These are phyloP conservation scores for Meda fulgida DNA, from an alignment of 2,797 vertebrate genomes.

Conservation along the genomic window DNA sequence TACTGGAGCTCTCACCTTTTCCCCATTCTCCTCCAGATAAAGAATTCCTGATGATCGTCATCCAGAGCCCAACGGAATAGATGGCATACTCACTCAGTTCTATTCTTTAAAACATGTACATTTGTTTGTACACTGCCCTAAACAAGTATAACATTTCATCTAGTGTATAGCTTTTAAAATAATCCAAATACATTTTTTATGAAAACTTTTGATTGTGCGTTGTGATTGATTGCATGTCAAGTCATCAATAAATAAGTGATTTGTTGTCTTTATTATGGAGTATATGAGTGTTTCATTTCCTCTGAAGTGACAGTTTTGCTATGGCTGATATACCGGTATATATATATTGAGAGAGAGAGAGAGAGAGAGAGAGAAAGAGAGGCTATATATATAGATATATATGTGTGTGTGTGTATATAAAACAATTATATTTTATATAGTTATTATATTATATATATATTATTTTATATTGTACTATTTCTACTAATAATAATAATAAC, in stretches of 20 bases:
- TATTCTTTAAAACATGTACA: neutral
- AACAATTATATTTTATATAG: too few species aligned
- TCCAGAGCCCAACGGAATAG: slow-evolving; percentile 92
- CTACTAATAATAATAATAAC: too few species aligned
- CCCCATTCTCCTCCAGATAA: slow-evolving; percentile 81
- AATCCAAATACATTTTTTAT: neutral
- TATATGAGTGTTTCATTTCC: too few species aligned
- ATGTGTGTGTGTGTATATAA: too few species aligned
- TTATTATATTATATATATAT: too few species aligned
- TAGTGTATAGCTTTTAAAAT: neutral
- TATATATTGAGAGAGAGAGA: too few species aligned
- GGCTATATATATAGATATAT: too few species aligned
- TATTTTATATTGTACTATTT: too few species aligned
- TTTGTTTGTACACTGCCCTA: neutral
- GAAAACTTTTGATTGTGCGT: neutral
- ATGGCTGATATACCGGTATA: neutral
- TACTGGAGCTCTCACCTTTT: neutral
- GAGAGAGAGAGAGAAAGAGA: too few species aligned
- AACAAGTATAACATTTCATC: neutral
- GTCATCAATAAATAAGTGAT: neutral
- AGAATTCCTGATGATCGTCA: slow-evolving; percentile 96
- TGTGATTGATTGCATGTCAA: neutral
- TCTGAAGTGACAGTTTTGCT: too few species aligned
- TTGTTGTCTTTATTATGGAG: neutral
- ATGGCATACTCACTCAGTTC: neutral